These are phyloP conservation scores for Cybosia mesomella DNA, from an alignment of 2,888 invertebrate species.

Conservation along the genomic window DNA sequence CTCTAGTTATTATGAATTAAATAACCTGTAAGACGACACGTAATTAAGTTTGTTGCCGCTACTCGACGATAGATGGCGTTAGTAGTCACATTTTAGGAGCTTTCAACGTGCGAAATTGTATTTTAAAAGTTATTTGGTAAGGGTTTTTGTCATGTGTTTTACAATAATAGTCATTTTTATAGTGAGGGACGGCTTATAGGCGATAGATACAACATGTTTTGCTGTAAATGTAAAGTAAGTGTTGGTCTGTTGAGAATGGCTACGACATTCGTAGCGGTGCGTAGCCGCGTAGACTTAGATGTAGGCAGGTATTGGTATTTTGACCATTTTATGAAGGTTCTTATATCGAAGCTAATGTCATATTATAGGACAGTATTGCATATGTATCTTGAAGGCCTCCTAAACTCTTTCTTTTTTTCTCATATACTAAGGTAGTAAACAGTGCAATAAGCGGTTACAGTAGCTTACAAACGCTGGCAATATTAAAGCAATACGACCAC, in stretches of 20 bases:
- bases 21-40: constrained; percentile 47
- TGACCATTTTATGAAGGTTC: background rate
- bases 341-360: background rate
- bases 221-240: background rate
- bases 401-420: too few species aligned
- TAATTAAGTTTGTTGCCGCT: constrained; percentile 59
- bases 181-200: background rate
- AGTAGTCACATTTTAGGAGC: constrained; percentile 43
- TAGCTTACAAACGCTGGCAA: too few species aligned
- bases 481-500: too few species aligned
- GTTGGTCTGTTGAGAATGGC: background rate
- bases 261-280: constrained; percentile 15
- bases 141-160: background rate
- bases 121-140: background rate
- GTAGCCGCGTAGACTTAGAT: constrained; percentile 9
- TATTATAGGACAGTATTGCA: background rate
- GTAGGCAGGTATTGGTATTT: background rate
- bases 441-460: too few species aligned
- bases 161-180: background rate
- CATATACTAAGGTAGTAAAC: too few species aligned
- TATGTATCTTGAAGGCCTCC: too few species aligned
- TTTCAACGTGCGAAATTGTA: background rate
- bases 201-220: background rate
- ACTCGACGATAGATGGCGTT: constrained; percentile 77
- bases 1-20: constrained; percentile 49